A percentile compares a stretch with the other conserved stretches of the same genome.
Evolutionary conservation across 2,888 invertebrate genomes (phyloP).

Genomic region (Brassicogethes aeneus): DNA sequence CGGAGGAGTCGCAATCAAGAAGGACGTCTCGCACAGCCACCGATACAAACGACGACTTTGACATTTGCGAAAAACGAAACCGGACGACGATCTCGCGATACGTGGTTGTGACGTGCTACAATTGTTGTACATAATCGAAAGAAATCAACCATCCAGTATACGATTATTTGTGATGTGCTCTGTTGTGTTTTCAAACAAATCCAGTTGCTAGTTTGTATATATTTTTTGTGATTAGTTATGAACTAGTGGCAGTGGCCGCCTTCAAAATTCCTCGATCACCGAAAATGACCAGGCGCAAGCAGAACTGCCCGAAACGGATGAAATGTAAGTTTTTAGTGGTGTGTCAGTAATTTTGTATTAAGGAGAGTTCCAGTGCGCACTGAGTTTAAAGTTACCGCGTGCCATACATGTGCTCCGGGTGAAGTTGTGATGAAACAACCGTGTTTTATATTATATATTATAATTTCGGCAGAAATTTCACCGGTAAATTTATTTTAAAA

Average conservation of each 20-base stretch:
- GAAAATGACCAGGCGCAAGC: constrained; percentile 44
- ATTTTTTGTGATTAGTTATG: constrained; percentile 5
- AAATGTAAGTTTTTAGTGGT: constrained; percentile 39
- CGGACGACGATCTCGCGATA: no score
- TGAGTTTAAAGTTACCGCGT: background rate
- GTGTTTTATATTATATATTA: no score
- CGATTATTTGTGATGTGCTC: background rate
- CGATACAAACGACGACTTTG: no score
- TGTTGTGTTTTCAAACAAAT: background rate
- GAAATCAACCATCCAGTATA: background rate
- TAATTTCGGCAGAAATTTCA: no score
- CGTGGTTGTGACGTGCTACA: no score
- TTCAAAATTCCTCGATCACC: constrained; percentile 35
- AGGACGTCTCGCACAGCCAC: constrained; percentile 30
- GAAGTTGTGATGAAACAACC: no score
- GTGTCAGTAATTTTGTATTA: background rate
- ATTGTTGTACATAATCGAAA: no score
- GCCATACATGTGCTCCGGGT: background rate
- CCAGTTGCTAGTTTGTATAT: background rate
- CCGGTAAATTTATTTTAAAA: no score
- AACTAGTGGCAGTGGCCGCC: constrained; percentile 16
- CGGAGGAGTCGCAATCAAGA: constrained; percentile 35
- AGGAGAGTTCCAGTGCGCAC: background rate
- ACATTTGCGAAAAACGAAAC: no score
- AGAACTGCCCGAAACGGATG: constrained; percentile 46